A percentile compares a stretch with the other conserved stretches of the same genome.
Evolutionary conservation across 2,113 vertebrate species (phyloP).

Genomic region (Tinamus guttatus): DNA sequence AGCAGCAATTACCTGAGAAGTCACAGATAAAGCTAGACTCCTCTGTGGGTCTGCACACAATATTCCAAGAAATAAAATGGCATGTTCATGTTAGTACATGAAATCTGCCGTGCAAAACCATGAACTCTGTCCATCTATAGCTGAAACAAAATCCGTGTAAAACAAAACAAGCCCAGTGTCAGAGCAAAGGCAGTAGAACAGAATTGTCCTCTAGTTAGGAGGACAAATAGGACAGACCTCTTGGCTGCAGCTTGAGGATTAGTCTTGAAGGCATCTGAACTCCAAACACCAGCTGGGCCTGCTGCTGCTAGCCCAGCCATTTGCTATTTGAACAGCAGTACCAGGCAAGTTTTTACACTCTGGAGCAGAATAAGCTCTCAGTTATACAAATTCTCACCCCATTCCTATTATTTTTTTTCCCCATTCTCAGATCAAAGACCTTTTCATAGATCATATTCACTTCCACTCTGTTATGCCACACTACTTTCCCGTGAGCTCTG

Average conservation of each 20-base stretch:
- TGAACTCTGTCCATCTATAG: neutral
- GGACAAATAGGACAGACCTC: neutral
- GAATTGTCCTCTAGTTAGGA: neutral
- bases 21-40: neutral
- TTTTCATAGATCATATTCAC: neutral
- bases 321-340: neutral
- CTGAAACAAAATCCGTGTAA: neutral
- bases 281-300: neutral
- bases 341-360: neutral
- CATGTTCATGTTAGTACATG: neutral
- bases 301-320: neutral
- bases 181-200: neutral
- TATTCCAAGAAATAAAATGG: neutral
- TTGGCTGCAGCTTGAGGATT: neutral
- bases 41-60: neutral
- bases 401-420: neutral
- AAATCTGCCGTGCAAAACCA: neutral
- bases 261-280: neutral
- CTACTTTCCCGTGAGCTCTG: conserved; percentile 1
- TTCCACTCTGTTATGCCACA: neutral
- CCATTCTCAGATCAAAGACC: neutral
- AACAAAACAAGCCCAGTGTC: neutral
- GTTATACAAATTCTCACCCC: neutral
- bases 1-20: neutral
- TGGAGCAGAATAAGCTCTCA: neutral